Evolutionary conservation across 2,113 vertebrate genomes (phyloP).

Genomic region (Chrysemys picta): DNA sequence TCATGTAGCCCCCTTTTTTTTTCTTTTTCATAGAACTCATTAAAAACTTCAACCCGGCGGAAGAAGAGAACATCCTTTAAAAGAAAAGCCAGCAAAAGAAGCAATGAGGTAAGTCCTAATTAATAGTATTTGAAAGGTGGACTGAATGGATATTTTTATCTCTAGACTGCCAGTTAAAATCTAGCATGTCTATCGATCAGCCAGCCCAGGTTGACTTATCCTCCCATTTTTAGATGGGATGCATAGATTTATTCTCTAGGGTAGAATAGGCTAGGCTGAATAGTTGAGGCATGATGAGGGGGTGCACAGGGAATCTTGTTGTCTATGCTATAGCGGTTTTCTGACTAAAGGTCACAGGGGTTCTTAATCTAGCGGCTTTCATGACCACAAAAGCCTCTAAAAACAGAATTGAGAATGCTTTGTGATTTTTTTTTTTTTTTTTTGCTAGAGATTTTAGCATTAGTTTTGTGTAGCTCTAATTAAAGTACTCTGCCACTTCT

Average conservation of each 20-base stretch:
- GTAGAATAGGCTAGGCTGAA: background rate
- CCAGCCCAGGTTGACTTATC: background rate
- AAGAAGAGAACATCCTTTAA: conserved; percentile 99
- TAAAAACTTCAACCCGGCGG: conserved; percentile 93
- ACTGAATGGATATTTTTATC: background rate
- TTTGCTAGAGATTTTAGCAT: background rate
- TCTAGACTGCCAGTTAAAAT: background rate
- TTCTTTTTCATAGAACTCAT: conserved; percentile 77
- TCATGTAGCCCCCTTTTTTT: conserved; percentile 57
- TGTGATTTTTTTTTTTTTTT: background rate
- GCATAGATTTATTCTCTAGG: background rate
- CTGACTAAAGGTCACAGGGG: background rate
- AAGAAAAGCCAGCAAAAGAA: conserved; percentile 96
- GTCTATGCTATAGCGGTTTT: background rate
- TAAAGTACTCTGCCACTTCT: background rate
- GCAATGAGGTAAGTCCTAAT: conserved; percentile 88
- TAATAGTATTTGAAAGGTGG: background rate
- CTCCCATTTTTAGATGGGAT: background rate
- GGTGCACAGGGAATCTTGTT: background rate
- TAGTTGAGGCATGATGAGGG: background rate
- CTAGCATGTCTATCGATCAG: background rate
- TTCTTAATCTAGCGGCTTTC: background rate
- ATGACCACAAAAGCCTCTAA: background rate
- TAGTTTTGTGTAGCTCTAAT: background rate
- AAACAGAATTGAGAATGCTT: background rate